These are phyloP conservation scores for Podargus strigoides DNA, from an alignment of 2,797 vertebrate species.

Conservation along the genomic window DNA sequence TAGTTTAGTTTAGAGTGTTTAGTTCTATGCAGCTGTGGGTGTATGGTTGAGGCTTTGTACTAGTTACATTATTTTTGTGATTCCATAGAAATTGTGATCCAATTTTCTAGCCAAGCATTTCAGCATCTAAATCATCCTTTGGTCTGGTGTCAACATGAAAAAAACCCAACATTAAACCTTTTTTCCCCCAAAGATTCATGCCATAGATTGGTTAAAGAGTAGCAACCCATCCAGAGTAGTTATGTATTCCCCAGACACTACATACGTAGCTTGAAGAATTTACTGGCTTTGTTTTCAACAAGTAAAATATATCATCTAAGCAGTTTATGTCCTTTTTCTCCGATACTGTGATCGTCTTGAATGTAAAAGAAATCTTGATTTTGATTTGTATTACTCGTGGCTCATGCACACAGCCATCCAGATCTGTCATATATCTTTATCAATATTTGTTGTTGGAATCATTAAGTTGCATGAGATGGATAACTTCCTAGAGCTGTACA, in stretches of 20 bases:
- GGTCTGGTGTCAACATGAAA: neutral
- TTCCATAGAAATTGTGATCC: neutral
- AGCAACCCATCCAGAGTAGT: neutral
- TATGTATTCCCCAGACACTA: neutral
- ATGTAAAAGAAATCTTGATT: conserved; percentile 28
- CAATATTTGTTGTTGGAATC: neutral
- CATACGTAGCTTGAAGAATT: neutral
- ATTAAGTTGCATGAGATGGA: neutral
- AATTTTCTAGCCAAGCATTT: neutral
- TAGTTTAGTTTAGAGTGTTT: neutral
- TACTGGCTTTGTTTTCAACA: conserved; percentile 2
- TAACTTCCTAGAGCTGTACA: neutral
- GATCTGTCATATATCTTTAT: neutral
- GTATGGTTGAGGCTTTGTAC: neutral
- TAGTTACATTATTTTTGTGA: neutral
- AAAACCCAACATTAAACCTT: neutral
- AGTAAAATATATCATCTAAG: neutral
- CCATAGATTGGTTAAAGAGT: neutral
- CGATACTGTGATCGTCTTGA: neutral
- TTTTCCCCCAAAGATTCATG: accelerated
- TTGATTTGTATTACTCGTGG: conserved; percentile 5
- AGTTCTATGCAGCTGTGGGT: neutral
- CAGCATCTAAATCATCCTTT: neutral
- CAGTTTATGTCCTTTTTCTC: neutral
- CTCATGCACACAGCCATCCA: conserved; percentile 1